Percentiles rank a stretch among this genome's conserved stretches.
Evolutionary conservation across 1,140 invertebrate genomes (phyloP).

Genomic region (Drosophila parabipectinata): DNA sequence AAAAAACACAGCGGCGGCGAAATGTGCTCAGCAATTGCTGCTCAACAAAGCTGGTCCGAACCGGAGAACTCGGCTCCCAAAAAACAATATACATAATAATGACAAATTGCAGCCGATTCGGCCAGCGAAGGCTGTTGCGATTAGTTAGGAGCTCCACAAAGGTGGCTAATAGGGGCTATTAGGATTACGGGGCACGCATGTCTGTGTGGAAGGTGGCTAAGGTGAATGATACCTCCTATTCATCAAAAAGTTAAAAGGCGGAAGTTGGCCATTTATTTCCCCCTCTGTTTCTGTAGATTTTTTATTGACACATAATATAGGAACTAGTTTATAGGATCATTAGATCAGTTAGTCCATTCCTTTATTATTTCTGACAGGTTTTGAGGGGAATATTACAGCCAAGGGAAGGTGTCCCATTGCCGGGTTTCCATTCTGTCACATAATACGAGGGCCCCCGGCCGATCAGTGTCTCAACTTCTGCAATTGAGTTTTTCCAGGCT

Average conservation of each 20-base stretch:
- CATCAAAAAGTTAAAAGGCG: not conserved
- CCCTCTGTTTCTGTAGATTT: too few relatives aligned
- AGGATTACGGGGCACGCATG: not conserved
- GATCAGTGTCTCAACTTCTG: not conserved
- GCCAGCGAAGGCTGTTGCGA: slow-evolving; percentile 29
- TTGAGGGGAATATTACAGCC: not conserved
- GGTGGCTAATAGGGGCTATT: slow-evolving; percentile 19
- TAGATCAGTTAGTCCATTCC: too few relatives aligned
- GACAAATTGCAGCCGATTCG: slow-evolving; percentile 1
- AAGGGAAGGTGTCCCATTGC: not conserved
- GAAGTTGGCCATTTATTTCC: not conserved
- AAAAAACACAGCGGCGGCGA: slow-evolving; percentile 24
- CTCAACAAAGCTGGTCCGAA: slow-evolving; percentile 28
- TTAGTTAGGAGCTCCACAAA: slow-evolving; percentile 16
- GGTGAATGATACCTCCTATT: not conserved
- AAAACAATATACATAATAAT: not conserved
- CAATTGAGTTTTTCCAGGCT: not conserved
- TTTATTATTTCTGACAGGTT: too few relatives aligned
- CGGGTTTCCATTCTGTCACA: not conserved
- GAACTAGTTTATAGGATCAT: too few relatives aligned
- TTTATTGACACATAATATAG: not conserved
- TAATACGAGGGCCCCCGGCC: not conserved
- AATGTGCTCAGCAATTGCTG: slow-evolving; percentile 22
- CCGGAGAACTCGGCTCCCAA: slow-evolving; percentile 23
- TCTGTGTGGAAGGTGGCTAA: too few relatives aligned